Evolutionary conservation across 2,797 vertebrate genomes (phyloP).

Genomic region (Microctenopoma lineatum): DNA sequence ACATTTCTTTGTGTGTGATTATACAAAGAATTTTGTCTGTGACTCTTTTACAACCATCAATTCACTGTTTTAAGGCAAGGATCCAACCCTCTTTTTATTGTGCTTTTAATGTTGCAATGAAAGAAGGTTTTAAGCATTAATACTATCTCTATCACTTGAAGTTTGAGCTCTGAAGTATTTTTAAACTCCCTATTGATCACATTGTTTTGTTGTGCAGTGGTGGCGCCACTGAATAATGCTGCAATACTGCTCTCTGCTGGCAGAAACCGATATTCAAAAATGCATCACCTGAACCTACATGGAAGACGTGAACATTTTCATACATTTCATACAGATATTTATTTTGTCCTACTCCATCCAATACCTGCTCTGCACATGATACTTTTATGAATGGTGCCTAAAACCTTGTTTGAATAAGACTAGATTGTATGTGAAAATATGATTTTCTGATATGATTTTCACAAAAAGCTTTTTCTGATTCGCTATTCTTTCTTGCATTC

Average conservation of each 20-base stretch:
- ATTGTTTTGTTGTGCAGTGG: conserved; percentile 50
- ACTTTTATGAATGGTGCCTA: background rate
- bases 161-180: conserved; percentile 51
- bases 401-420: background rate
- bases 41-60: conserved; percentile 35
- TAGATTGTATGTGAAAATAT: background rate
- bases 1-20: conserved; percentile 51
- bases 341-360: background rate
- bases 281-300: background rate
- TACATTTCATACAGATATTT: conserved; percentile 11
- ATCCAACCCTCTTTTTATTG: conserved; percentile 19
- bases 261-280: conserved; percentile 21
- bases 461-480: conserved; percentile 33
- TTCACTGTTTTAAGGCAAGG: conserved; percentile 21
- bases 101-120: conserved; percentile 38
- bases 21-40: conserved; percentile 27
- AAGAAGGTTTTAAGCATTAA: conserved; percentile 28
- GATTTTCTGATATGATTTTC: background rate
- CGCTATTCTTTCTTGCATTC: conserved; percentile 42
- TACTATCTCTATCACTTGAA: conserved; percentile 39
- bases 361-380: background rate
- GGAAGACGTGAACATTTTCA: background rate
- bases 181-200: conserved; percentile 52
- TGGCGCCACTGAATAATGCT: conserved; percentile 48
- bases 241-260: conserved; percentile 83